A percentile compares a stretch with the other conserved stretches of the same genome.
These are phyloP conservation scores for Lasioglossum malachurum DNA, from an alignment of 2,888 invertebrate genomes.

Conservation along the genomic window DNA sequence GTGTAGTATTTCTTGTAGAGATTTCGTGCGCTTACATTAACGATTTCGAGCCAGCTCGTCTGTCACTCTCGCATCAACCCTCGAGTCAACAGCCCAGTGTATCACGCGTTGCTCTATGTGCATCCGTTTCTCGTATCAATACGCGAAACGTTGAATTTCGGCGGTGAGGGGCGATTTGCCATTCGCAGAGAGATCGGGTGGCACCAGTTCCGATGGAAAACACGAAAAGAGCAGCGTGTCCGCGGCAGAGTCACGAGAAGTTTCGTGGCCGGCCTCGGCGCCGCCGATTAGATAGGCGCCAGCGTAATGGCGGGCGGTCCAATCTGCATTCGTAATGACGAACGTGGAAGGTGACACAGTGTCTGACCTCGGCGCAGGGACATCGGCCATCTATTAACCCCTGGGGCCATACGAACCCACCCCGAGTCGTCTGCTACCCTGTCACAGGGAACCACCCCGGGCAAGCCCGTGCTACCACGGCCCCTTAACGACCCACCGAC, in stretches of 20 bases:
- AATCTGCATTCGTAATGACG: slow-evolving; percentile 83
- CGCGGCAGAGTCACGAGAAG: slow-evolving; percentile 64
- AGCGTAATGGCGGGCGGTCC: slow-evolving; percentile 76
- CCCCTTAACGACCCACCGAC: slow-evolving; percentile 66
- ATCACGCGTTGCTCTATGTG: neutral
- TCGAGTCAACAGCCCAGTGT: neutral
- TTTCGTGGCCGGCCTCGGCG: slow-evolving; percentile 70
- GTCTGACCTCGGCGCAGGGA: slow-evolving; percentile 78
- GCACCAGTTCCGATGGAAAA: slow-evolving; percentile 30
- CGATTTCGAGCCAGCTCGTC: neutral
- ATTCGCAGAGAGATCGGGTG: slow-evolving; percentile 25
- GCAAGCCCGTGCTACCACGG: slow-evolving; percentile 52
- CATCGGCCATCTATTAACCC: slow-evolving; percentile 83
- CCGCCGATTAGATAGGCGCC: slow-evolving; percentile 78
- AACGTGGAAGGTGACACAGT: slow-evolving; percentile 81
- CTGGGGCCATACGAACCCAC: slow-evolving; percentile 72
- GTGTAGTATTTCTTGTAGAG: too few species aligned
- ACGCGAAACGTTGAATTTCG: slow-evolving; percentile 25
- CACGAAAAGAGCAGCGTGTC: slow-evolving; percentile 53
- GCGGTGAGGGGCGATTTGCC: slow-evolving; percentile 22
- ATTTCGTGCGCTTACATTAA: neutral
- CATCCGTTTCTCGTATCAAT: slow-evolving; percentile 15
- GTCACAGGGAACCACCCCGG: slow-evolving; percentile 64
- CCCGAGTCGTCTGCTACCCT: slow-evolving; percentile 60
- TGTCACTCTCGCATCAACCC: slow-evolving; percentile 21